Percentiles rank a stretch among this genome's conserved stretches.
These are phyloP conservation scores for Cryptoprocta ferox DNA, from an alignment of 2,797 vertebrate species.

Conservation along the genomic window DNA sequence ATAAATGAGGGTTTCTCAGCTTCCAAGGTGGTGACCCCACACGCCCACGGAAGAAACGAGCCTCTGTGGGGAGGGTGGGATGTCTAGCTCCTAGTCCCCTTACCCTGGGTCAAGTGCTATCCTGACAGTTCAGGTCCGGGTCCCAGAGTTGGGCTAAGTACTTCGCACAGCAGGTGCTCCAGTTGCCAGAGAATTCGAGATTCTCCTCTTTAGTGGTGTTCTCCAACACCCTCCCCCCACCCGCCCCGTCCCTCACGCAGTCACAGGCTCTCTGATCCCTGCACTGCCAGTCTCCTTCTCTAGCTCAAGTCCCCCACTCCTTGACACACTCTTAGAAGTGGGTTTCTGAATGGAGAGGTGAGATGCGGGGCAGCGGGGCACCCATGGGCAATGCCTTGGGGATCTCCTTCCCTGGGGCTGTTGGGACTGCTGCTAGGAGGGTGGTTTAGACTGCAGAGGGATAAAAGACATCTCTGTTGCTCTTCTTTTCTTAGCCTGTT, in stretches of 20 bases:
- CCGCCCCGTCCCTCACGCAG: background rate
- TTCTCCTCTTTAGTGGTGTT: background rate
- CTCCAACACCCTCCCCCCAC: background rate
- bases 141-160: background rate
- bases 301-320: background rate
- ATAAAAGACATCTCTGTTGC: background rate
- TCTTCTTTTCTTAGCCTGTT: background rate
- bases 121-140: too few species aligned
- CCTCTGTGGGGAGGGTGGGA: background rate
- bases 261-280: background rate
- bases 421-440: background rate
- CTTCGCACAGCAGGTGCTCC: background rate
- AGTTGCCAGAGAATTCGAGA: background rate
- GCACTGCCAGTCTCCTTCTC: fast-evolving
- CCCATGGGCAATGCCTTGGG: background rate
- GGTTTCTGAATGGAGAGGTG: background rate
- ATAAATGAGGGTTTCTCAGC: background rate
- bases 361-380: fast-evolving
- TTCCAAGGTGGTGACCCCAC: background rate
- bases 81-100: background rate
- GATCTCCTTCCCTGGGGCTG: background rate
- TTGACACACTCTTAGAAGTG: background rate
- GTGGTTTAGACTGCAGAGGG: background rate
- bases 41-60: background rate
- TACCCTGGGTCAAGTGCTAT: fast-evolving